Base-by-base conservation (phyloP, 2,797 vertebrate genomes). In the Poeciliopsis paucimaculata region DNA sequence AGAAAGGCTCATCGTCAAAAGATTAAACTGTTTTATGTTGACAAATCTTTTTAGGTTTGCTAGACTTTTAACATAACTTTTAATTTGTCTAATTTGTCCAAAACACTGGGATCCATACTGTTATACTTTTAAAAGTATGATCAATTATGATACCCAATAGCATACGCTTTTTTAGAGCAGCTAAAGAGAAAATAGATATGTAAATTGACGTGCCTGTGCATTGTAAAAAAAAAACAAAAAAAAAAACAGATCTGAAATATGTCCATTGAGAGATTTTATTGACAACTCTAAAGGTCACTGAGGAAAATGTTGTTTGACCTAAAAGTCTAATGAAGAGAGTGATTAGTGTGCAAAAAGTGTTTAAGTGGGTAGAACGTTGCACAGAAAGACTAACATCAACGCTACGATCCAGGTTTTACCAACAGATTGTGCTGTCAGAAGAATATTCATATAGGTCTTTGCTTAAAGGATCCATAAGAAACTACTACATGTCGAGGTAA, bases 401-500 rank as follows among this genome's bases (percentile, higher is more conserved):
- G 16, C 39, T 11, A 45, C 1, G 10, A 60, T 34, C 41, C 16
- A 75, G 8, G 4, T 75, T 75, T 75, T 62, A 1, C 15, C 9
- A 45, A 57, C 39, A 34, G 26, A 31, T 34, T 26, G 15, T 6
- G 2, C 3, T 46, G n/a, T 41, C 18, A 45, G n/a, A 75, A 34
- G 8, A 16, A 26, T 39, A 41, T 46, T n/a, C 26, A 55, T 15
- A 1, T 36, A 49, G 1, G 5, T 36, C 20, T 11, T 26, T 49
- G 46, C 23, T 13, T 36, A 41, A 51, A 18, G 6, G 12, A 46
- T 41, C 16, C 34, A 28, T 53, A n/a, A 70, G 1, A 41, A 18
- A 76, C 46, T 64, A 72, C 31, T 31, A 60, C 28, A 34, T 26
- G 13, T 73, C 6, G 43, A 15, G 31, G 53, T 81, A 43, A 81